These are phyloP conservation scores for Zosterops japonicus DNA, from an alignment of 2,113 vertebrate genomes.

Conservation along the genomic window DNA sequence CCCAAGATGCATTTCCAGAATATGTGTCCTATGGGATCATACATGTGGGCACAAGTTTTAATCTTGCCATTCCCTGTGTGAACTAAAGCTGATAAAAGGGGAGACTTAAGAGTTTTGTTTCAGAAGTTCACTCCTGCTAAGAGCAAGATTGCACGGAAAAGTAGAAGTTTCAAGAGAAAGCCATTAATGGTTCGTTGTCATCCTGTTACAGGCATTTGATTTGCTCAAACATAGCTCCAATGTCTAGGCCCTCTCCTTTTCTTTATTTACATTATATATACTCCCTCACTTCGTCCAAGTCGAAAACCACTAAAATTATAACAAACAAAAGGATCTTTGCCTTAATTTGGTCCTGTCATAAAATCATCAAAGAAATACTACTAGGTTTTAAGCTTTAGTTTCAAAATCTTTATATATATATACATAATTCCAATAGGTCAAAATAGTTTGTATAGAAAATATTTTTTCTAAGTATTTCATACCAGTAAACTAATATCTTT, in stretches of 20 bases:
- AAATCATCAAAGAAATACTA: not conserved
- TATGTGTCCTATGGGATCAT: not conserved
- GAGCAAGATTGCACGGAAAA: not conserved
- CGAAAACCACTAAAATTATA: not conserved
- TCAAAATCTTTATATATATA: not conserved
- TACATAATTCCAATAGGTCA: not conserved
- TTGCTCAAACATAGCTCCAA: not conserved
- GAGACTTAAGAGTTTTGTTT: not conserved
- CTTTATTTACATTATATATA: not conserved
- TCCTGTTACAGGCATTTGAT: not conserved
- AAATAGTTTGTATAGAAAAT: not conserved
- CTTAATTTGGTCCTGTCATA: not conserved
- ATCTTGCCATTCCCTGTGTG: not conserved
- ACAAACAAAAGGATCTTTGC: not conserved
- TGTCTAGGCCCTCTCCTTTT: not conserved
- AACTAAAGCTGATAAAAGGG: not conserved
- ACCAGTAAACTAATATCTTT: not conserved
- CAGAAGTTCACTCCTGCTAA: not conserved
- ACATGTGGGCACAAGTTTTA: not conserved
- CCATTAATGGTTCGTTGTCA: rapidly evolving
- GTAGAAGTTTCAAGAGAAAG: not conserved
- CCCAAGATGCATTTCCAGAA: not conserved
- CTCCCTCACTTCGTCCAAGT: not conserved
- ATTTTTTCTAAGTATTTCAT: not conserved
- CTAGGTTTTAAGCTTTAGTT: not conserved